These are phyloP conservation scores for Teleopsis dalmanni DNA, from an alignment of 1,140 invertebrate genomes.

Conservation along the genomic window DNA sequence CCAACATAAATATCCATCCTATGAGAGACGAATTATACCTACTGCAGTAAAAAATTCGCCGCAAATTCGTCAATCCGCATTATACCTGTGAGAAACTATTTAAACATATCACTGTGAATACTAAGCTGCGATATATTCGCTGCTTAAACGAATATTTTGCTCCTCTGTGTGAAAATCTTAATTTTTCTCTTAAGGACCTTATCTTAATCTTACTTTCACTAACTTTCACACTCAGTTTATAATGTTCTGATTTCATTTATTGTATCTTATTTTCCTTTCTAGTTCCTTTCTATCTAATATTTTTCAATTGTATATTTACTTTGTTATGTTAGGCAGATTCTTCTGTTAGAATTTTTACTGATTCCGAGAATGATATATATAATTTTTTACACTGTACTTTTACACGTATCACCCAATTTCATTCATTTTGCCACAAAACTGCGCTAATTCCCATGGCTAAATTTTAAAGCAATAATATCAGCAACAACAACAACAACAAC, in stretches of 20 bases:
- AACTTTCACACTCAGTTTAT: neutral
- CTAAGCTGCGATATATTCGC: too few species aligned
- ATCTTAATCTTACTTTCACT: neutral
- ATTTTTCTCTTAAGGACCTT: too few species aligned
- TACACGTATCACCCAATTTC: neutral
- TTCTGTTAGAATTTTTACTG: neutral
- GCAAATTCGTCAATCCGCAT: too few species aligned
- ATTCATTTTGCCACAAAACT: neutral
- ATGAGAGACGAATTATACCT: too few species aligned
- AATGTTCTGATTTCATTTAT: neutral
- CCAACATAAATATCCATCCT: too few species aligned
- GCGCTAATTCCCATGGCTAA: conserved; percentile 11
- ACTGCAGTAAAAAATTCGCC: too few species aligned
- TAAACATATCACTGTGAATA: too few species aligned
- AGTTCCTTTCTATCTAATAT: neutral
- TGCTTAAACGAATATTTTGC: too few species aligned
- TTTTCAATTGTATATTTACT: neutral
- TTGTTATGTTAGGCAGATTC: neutral
- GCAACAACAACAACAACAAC: neutral
- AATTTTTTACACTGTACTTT: neutral
- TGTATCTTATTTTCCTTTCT: neutral
- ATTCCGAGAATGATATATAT: neutral
- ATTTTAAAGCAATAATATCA: neutral
- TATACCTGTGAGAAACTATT: too few species aligned
- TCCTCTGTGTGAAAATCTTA: too few species aligned